Evolutionary conservation across 2,888 invertebrate genomes (phyloP).

Genomic region (Patella pellucida): DNA sequence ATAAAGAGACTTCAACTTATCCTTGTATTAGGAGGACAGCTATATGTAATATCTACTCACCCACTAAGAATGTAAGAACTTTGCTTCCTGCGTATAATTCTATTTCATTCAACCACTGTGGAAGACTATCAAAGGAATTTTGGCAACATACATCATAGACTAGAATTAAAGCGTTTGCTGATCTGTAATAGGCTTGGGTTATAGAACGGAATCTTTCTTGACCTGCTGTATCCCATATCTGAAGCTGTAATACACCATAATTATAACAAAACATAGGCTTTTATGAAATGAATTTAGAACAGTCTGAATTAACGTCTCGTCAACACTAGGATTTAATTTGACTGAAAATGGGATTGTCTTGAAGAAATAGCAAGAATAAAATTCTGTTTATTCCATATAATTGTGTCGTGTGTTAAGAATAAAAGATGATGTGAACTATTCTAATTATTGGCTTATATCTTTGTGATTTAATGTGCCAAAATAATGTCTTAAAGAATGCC

Average conservation of each 20-base stretch:
- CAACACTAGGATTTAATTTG: no score
- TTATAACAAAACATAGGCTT: neutral
- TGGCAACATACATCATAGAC: slow-evolving; percentile 98
- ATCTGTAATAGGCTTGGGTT: slow-evolving; percentile 97
- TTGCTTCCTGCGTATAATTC: slow-evolving; percentile 97
- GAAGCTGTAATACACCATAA: slow-evolving; percentile 78
- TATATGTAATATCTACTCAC: slow-evolving; percentile 74
- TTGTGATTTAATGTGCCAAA: no score
- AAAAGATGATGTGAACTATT: no score
- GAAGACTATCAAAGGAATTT: slow-evolving; percentile 96
- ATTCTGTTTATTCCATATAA: no score
- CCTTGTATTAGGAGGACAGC: neutral
- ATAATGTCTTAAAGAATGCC: no score
- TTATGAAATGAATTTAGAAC: no score
- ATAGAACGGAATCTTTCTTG: slow-evolving; percentile 96
- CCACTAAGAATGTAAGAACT: slow-evolving; percentile 93
- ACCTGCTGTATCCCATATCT: slow-evolving; percentile 99
- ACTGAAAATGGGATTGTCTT: no score
- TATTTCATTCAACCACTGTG: slow-evolving; percentile 97
- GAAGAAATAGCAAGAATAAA: no score
- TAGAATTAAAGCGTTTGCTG: slow-evolving; percentile 95
- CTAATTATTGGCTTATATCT: no score
- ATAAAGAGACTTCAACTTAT: neutral
- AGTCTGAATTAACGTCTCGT: no score
- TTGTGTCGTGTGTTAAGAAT: no score